Evolutionary conservation across 1,140 invertebrate species (phyloP).

Genomic region (Lepidurus arcticus): DNA sequence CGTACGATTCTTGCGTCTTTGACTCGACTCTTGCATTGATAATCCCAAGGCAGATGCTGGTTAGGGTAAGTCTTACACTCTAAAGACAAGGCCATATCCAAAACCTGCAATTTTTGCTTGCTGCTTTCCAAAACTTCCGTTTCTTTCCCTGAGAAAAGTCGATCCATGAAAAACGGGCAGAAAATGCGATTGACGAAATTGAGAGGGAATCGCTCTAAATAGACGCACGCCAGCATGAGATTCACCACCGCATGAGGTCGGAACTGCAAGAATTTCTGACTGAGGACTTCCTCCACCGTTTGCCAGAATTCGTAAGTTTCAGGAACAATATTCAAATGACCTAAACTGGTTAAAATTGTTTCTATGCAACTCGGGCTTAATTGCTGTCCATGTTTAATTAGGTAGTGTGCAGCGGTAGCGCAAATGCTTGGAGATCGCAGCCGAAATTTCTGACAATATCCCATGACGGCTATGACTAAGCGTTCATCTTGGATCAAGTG

Average conservation of each 20-base stretch:
- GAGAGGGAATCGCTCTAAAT: constrained; percentile 57
- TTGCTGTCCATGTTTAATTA: constrained; percentile 49
- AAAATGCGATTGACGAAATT: constrained; percentile 59
- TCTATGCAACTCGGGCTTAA: constrained; percentile 53
- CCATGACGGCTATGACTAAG: constrained; percentile 55
- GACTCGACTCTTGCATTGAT: constrained; percentile 46
- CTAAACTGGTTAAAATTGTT: constrained; percentile 56
- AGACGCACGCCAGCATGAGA: constrained; percentile 59
- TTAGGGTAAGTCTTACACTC: constrained; percentile 56
- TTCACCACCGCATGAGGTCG: constrained; percentile 54
- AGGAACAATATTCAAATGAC: constrained; percentile 56
- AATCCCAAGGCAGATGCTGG: constrained; percentile 52
- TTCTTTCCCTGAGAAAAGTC: constrained; percentile 46
- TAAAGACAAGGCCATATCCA: constrained; percentile 59
- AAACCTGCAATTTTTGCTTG: constrained; percentile 53
- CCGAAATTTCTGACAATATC: constrained; percentile 56
- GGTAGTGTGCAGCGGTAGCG: constrained; percentile 53
- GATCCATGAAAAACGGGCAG: constrained; percentile 56
- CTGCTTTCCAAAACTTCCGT: constrained; percentile 38
- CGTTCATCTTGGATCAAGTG: constrained; percentile 48
- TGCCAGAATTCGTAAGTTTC: constrained; percentile 54
- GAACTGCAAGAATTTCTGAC: constrained; percentile 56
- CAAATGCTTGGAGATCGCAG: constrained; percentile 55
- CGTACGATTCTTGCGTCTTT: constrained; percentile 53
- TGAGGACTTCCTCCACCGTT: constrained; percentile 51